Evolutionary conservation across 2,113 vertebrate genomes (phyloP).

Genomic region (Saccopteryx leptura): DNA sequence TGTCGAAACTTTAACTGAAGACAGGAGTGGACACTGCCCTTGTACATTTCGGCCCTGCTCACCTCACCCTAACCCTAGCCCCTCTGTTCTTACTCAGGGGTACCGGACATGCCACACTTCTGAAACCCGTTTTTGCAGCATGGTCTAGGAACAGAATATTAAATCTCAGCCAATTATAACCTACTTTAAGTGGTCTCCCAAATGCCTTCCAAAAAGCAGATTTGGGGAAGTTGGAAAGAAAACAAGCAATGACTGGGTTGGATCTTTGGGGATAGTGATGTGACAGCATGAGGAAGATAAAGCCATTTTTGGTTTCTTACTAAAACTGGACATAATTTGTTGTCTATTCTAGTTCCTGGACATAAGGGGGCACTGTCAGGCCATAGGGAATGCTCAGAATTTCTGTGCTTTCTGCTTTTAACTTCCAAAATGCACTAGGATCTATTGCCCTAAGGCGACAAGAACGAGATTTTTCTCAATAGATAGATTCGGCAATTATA

Average conservation of each 20-base stretch:
- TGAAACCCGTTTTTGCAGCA: not conserved
- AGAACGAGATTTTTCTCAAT: not conserved
- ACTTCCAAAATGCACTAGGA: not conserved
- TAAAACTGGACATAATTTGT: not conserved
- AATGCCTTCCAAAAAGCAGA: not conserved
- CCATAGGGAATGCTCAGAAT: not conserved
- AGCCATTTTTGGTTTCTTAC: not conserved
- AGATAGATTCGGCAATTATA: not conserved
- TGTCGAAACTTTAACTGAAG: not conserved
- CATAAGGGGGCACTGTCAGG: conserved; percentile 61
- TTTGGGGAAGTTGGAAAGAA: not conserved
- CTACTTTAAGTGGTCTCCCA: not conserved
- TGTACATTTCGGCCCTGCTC: not conserved
- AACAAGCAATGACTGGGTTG: not conserved
- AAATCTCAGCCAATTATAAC: not conserved
- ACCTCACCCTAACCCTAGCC: not conserved
- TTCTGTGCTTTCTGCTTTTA: not conserved
- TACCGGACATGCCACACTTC: not conserved
- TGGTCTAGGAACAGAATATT: not conserved
- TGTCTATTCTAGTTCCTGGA: not conserved
- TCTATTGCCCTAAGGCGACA: not conserved
- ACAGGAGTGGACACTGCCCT: not conserved
- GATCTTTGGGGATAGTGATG: not conserved
- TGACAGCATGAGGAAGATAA: not conserved
- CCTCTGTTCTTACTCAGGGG: not conserved